These are phyloP conservation scores for Arothron firmamentum DNA, from an alignment of 2,113 vertebrate genomes.

Conservation along the genomic window DNA sequence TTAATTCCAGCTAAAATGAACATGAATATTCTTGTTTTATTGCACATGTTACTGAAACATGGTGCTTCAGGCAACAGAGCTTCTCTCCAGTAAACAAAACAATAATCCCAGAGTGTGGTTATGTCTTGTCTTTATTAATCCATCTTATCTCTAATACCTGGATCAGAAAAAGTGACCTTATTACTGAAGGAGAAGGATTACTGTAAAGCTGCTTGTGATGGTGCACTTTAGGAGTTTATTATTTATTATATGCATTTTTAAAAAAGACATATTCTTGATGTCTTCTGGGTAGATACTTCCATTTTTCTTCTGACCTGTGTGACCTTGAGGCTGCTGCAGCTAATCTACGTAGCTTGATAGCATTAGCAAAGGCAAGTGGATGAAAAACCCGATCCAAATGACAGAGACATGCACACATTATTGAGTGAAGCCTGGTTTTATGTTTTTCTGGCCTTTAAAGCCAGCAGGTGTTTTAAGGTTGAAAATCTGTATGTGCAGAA, in stretches of 20 bases:
- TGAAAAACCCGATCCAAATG: not conserved
- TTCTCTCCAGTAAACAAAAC: constrained; percentile 60
- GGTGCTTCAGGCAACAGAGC: constrained; percentile 16
- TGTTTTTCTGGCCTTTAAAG: not conserved
- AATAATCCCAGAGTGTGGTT: constrained; percentile 35
- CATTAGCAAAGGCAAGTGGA: constrained; percentile 5
- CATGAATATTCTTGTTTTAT: too few species aligned
- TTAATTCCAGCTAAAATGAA: too few species aligned
- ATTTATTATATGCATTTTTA: too few species aligned
- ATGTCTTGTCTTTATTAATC: constrained; percentile 59
- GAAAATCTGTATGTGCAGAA: not conserved
- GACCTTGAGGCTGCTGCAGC: constrained; percentile 28
- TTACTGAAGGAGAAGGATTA: constrained; percentile 45
- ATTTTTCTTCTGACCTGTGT: constrained; percentile 42
- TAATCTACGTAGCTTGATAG: constrained; percentile 41
- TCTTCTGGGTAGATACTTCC: constrained; percentile 5
- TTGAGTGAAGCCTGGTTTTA: not conserved
- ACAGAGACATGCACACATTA: not conserved
- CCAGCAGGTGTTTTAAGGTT: not conserved
- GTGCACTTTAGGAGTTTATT: too few species aligned
- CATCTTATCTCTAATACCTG: constrained; percentile 60
- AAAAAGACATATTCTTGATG: too few species aligned
- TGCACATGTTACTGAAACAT: constrained; percentile 7
- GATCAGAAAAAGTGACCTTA: constrained; percentile 37
- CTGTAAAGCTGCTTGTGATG: not conserved